These are phyloP conservation scores for Myathropa florea DNA, from an alignment of 2,888 invertebrate genomes.

Conservation along the genomic window DNA sequence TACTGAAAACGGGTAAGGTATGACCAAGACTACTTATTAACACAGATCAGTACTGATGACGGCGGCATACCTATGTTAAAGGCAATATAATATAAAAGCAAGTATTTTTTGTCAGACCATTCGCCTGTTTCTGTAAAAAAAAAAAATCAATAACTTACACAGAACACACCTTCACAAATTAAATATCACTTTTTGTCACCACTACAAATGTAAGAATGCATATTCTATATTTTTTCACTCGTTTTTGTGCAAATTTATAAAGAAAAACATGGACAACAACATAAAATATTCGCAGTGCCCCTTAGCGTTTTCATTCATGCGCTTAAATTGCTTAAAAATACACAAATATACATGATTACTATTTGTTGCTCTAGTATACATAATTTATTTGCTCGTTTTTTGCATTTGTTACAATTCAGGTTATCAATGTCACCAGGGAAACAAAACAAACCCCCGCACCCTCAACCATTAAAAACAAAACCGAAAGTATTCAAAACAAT, in stretches of 20 bases:
- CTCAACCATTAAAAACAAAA: constrained; percentile 46
- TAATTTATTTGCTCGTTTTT: not conserved
- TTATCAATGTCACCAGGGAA: constrained; percentile 40
- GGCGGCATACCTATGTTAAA: too few species aligned
- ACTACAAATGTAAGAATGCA: not conserved
- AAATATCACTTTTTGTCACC: not conserved
- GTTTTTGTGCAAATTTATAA: constrained; percentile 14
- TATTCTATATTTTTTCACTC: not conserved
- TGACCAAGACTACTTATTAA: too few species aligned
- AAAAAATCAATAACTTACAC: not conserved
- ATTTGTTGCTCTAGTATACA: not conserved
- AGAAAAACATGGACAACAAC: constrained; percentile 13
- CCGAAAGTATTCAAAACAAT: constrained; percentile 21
- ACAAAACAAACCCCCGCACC: constrained; percentile 35
- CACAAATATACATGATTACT: constrained; percentile 12
- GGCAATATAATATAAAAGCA: too few species aligned
- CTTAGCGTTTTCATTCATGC: constrained; percentile 48
- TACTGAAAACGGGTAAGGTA: too few species aligned
- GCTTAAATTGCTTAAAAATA: constrained; percentile 41
- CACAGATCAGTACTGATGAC: too few species aligned
- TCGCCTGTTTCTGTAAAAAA: not conserved
- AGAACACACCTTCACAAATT: constrained; percentile 50
- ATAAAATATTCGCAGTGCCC: constrained; percentile 44
- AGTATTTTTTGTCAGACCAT: not conserved
- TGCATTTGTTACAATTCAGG: not conserved